Percentiles rank a stretch among this genome's conserved stretches.
Conservation (phyloP, 2,888 invertebrate genomes). For the Cryptops parisi region DNA sequence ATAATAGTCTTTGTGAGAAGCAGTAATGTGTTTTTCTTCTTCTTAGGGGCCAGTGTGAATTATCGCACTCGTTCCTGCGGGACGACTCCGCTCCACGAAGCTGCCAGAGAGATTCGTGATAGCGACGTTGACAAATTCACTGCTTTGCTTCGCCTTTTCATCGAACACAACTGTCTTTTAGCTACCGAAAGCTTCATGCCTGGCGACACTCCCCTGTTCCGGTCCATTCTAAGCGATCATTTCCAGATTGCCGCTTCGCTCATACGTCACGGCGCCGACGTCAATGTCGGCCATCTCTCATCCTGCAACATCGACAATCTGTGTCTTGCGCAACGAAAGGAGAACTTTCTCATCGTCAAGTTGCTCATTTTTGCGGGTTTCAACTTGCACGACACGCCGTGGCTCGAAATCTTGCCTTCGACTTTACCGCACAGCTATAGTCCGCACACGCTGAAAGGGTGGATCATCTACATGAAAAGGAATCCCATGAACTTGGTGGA, state of each 20-base stretch:
- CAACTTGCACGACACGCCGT: slow-evolving; percentile 21
- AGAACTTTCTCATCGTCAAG: slow-evolving; percentile 24
- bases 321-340: slow-evolving; percentile 23
- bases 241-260: slow-evolving; percentile 40
- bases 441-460: slow-evolving; percentile 22
- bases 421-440: slow-evolving; percentile 19
- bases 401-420: slow-evolving; percentile 29
- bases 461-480: slow-evolving; percentile 35
- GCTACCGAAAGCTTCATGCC: slow-evolving; percentile 30
- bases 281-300: slow-evolving; percentile 43
- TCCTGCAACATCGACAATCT: slow-evolving; percentile 36
- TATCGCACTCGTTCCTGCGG: slow-evolving; percentile 40
- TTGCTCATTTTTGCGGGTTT: slow-evolving; percentile 36
- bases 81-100: slow-evolving; percentile 45
- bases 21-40: slow-evolving; percentile 9
- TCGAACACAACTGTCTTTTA: slow-evolving; percentile 37
- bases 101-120: slow-evolving; percentile 42
- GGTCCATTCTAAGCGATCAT: slow-evolving; percentile 39
- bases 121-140: slow-evolving; percentile 36
- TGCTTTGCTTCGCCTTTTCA: slow-evolving; percentile 38
- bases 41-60: slow-evolving; percentile 42
- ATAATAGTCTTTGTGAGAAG: no score
- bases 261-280: slow-evolving; percentile 47
- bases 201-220: slow-evolving; percentile 41
- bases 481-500: slow-evolving; percentile 42